Conservation (phyloP, 2,797 vertebrate species). For the Sarcoramphus papa region DNA sequence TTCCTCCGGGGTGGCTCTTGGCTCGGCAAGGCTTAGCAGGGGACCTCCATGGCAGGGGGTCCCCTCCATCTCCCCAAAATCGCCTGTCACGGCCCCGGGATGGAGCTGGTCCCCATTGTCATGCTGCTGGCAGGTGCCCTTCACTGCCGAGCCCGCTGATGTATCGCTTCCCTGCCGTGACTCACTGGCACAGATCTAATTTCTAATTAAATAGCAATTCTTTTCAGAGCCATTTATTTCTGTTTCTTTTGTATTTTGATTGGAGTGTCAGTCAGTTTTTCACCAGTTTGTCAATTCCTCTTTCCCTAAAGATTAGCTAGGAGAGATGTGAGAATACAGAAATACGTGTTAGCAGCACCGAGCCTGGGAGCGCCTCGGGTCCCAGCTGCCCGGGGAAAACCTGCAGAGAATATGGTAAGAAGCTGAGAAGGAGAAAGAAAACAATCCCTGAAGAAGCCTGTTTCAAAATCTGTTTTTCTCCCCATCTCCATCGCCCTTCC, state of each 20-base stretch:
- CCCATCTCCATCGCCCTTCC: neutral
- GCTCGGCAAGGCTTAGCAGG: neutral
- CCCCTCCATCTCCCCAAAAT: too few species aligned
- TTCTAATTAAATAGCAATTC: constrained; percentile 24
- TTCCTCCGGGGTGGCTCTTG: neutral
- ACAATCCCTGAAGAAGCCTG: neutral
- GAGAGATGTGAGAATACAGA: neutral
- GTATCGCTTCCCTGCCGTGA: neutral
- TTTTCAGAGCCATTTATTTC: constrained; percentile 36
- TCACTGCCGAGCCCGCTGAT: neutral
- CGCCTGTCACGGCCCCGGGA: rapidly evolving
- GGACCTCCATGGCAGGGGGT: neutral
- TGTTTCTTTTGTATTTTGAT: constrained; percentile 18
- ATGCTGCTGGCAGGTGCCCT: neutral
- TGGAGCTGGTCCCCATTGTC: neutral
- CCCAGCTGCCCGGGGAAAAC: neutral
- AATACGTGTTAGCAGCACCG: neutral
- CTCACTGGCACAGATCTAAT: constrained; percentile 25
- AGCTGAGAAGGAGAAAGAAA: neutral
- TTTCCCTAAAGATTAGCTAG: neutral
- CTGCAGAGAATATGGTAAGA: neutral
- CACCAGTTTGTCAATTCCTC: neutral
- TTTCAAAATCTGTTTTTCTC: neutral
- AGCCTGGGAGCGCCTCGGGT: neutral
- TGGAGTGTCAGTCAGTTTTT: neutral